A percentile compares a stretch with the other conserved stretches of the same genome.
These are phyloP conservation scores for Aplodontia rufa DNA, from an alignment of 2,113 vertebrate species.

Conservation along the genomic window DNA sequence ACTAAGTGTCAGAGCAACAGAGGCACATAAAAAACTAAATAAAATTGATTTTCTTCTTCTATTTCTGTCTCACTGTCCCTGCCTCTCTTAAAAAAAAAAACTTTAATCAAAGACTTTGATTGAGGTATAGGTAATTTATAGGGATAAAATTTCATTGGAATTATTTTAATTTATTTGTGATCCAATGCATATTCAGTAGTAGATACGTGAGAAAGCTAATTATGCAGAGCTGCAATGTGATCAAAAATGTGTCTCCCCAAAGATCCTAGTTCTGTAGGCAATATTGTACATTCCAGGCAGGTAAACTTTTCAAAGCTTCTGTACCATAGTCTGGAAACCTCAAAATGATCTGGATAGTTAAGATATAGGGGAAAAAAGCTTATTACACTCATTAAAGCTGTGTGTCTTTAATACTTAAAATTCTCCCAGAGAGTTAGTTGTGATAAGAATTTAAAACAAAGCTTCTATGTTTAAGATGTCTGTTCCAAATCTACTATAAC, in stretches of 20 bases:
- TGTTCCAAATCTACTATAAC: not conserved
- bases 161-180: slow-evolving; percentile 28
- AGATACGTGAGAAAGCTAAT: slow-evolving; percentile 44
- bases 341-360: slow-evolving; percentile 62
- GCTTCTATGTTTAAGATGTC: not conserved
- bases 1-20: no score
- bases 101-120: not conserved
- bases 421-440: not conserved
- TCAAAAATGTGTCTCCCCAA: slow-evolving; percentile 47
- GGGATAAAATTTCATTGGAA: slow-evolving; percentile 14
- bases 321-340: slow-evolving; percentile 53
- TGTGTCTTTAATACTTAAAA: slow-evolving; percentile 42
- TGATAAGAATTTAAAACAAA: not conserved
- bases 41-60: no score
- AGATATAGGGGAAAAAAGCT: slow-evolving; percentile 54
- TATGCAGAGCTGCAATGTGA: slow-evolving; percentile 28
- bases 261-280: slow-evolving; percentile 4
- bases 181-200: not conserved
- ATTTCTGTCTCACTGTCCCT: no score
- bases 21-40: no score
- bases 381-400: slow-evolving; percentile 21
- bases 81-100: no score
- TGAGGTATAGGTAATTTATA: not conserved
- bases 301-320: slow-evolving; percentile 65
- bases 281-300: slow-evolving; percentile 32